These are phyloP conservation scores for Labeo rohita DNA, from an alignment of 2,113 vertebrate species.

Conservation along the genomic window DNA sequence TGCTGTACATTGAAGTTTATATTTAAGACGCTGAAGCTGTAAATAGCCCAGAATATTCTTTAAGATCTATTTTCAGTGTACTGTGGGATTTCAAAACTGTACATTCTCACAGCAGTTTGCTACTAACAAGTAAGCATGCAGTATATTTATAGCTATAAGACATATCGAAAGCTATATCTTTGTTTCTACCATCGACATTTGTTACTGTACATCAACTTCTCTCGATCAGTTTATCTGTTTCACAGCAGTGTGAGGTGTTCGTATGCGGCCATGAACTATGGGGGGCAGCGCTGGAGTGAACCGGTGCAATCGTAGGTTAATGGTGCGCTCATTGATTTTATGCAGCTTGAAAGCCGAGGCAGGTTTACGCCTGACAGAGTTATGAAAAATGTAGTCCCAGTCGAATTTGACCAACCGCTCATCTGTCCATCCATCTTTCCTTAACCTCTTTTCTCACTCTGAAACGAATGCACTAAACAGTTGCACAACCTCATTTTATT, in stretches of 20 bases:
- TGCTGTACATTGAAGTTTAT: not conserved
- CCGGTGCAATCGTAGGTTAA: constrained; percentile 33
- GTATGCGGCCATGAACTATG: not conserved
- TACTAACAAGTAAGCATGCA: not conserved
- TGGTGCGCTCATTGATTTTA: constrained; percentile 70
- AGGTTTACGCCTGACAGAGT: constrained; percentile 67
- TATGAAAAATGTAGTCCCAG: constrained; percentile 72
- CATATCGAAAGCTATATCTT: not conserved
- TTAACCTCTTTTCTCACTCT: not conserved
- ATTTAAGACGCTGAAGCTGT: not conserved
- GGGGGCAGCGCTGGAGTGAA: not conserved
- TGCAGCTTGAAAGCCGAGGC: constrained; percentile 69
- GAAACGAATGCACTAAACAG: not conserved
- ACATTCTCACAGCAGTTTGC: not conserved
- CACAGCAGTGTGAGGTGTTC: not conserved
- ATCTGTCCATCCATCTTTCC: constrained; percentile 55
- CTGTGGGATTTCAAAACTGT: not conserved
- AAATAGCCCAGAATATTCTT: not conserved
- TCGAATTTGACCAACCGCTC: constrained; percentile 64
- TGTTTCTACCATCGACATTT: not conserved
- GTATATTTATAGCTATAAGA: not conserved
- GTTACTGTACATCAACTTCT: not conserved
- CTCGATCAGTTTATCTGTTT: not conserved
- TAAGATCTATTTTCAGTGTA: not conserved
- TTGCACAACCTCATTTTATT: not conserved